These are phyloP conservation scores for Sebastolobus alascanus DNA, from an alignment of 2,797 vertebrate genomes.

Conservation along the genomic window DNA sequence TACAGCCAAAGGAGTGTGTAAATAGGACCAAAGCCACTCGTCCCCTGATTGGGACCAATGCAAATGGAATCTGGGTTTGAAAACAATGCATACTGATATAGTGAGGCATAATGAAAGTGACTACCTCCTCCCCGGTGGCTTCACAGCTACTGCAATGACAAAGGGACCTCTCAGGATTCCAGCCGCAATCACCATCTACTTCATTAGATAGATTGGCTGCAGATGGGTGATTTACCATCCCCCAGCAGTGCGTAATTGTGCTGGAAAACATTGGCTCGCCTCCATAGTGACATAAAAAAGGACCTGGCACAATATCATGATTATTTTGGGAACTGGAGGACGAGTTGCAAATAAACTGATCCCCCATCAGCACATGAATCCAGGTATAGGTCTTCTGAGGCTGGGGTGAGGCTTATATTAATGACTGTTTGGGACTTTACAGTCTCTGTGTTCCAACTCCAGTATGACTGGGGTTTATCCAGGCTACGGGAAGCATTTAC, in stretches of 20 bases:
- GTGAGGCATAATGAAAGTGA: slow-evolving; percentile 39
- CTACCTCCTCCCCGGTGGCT: slow-evolving; percentile 25
- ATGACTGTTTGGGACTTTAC: neutral
- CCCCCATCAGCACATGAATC: neutral
- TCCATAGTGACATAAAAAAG: slow-evolving; percentile 17
- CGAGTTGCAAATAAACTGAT: neutral
- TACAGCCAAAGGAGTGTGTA: neutral
- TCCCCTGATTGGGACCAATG: neutral
- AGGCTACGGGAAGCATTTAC: neutral
- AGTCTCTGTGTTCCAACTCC: neutral
- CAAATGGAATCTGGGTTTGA: slow-evolving; percentile 20
- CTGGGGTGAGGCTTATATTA: neutral
- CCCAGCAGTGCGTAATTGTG: slow-evolving; percentile 43
- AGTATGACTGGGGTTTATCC: neutral
- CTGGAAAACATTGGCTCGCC: slow-evolving; percentile 44
- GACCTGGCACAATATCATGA: neutral
- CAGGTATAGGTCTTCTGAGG: neutral
- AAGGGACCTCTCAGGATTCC: slow-evolving; percentile 48
- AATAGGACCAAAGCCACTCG: neutral
- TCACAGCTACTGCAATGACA: slow-evolving; percentile 36
- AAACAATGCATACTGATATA: slow-evolving; percentile 28
- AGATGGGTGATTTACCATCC: slow-evolving; percentile 56
- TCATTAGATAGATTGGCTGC: slow-evolving; percentile 72
- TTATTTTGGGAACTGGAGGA: slow-evolving; percentile 19
- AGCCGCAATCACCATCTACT: slow-evolving; percentile 65